phyloP scores from a whole-genome alignment of 2,888 invertebrate species.

The Lasioglossum zephyrum region DNA sequence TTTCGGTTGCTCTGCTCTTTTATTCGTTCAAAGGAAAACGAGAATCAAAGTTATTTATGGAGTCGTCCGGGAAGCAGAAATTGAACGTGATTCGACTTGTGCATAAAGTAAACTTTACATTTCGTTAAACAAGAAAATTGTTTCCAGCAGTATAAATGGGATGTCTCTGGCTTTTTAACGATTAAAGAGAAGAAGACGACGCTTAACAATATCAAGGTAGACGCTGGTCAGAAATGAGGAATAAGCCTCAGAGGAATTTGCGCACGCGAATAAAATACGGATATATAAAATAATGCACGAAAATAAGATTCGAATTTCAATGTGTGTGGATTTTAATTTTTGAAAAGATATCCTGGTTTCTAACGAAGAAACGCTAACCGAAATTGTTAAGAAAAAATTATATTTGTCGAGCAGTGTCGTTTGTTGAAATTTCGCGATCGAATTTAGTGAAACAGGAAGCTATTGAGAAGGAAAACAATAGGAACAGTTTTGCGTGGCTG shows the following conservation, averaged over 20 bases:
- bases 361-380: no score
- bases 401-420: background rate
- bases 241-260: background rate
- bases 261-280: background rate
- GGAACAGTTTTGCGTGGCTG: constrained; percentile 36
- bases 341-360: no score
- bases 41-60: background rate
- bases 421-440: background rate
- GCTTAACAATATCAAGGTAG: background rate
- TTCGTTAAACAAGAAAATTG: constrained; percentile 3
- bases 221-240: background rate
- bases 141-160: background rate
- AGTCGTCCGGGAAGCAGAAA: background rate
- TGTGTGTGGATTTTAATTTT: no score
- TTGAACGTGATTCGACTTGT: background rate
- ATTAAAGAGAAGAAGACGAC: background rate
- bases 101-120: background rate
- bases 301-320: no score
- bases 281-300: no score
- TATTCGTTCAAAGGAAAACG: background rate
- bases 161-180: background rate
- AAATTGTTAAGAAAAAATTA: background rate
- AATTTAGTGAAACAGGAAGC: constrained; percentile 4
- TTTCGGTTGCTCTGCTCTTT: background rate
- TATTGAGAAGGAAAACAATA: constrained; percentile 4